Evolutionary conservation across 2,888 invertebrate species (phyloP).

Genomic region (Zaprionus obscuricornis): DNA sequence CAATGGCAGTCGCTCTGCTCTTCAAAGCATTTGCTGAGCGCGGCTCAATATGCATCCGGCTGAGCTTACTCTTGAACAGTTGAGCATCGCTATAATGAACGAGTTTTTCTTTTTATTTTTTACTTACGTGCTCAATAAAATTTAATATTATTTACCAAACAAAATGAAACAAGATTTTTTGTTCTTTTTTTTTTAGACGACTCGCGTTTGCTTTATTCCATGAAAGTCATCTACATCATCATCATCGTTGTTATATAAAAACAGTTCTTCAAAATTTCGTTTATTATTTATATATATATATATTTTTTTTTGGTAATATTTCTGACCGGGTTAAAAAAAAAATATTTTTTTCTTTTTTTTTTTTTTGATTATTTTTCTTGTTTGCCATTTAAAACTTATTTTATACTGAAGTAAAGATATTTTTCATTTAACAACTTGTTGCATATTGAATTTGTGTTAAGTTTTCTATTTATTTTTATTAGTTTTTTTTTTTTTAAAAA

Average conservation of each 20-base stretch:
- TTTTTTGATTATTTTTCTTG: slow-evolving; percentile 35
- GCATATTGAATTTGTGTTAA: slow-evolving; percentile 42
- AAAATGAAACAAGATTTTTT: slow-evolving; percentile 48
- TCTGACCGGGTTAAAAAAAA: slow-evolving; percentile 70
- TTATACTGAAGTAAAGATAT: slow-evolving; percentile 76
- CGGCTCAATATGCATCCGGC: too few relatives aligned
- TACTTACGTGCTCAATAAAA: too few relatives aligned
- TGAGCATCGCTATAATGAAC: too few relatives aligned
- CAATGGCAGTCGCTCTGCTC: too few relatives aligned
- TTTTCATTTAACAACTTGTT: slow-evolving; percentile 63
- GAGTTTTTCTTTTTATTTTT: too few relatives aligned
- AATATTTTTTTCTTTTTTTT: slow-evolving; percentile 26
- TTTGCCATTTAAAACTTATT: slow-evolving; percentile 64
- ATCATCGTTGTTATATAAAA: slow-evolving; percentile 66
- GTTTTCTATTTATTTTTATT: slow-evolving; percentile 17
- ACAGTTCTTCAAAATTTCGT: slow-evolving; percentile 46
- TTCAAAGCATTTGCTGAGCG: too few relatives aligned
- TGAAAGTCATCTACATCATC: slow-evolving; percentile 63
- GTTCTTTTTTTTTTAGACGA: slow-evolving; percentile 65
- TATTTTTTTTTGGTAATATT: slow-evolving; percentile 52
- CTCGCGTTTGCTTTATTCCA: slow-evolving; percentile 64
- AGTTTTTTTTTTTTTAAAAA: slow-evolving; percentile 27
- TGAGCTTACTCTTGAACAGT: too few relatives aligned
- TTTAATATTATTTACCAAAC: too few relatives aligned
- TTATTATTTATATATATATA: slow-evolving; percentile 18